Evolutionary conservation across 2,113 vertebrate genomes (phyloP), one percentile per base, ranked within the genome.

Genomic region (Alectura lathami): DNA sequence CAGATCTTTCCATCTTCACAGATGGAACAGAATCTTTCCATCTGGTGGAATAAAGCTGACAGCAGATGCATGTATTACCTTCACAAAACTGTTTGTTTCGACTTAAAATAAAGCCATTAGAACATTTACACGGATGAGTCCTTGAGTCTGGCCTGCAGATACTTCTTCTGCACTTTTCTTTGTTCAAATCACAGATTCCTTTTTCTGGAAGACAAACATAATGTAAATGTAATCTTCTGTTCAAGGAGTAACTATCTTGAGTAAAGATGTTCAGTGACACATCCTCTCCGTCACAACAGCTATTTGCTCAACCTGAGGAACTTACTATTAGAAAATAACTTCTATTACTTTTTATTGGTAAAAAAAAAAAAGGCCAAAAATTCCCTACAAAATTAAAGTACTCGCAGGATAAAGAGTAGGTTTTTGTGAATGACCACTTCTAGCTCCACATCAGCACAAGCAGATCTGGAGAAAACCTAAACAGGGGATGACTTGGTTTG

Each of bases 81-180:
- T 99, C 98, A 97, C 99, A 99, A 67, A 96, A 91, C 89, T 96
- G 97, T 34, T 98, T 98, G 62, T 98, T 97, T 92, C 80, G 95
- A 95, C 97, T 99, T 84, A 98, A 97, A 38, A 94, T 73, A 92
- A 98, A 99, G 10, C 99, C 99, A 40, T 97, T 95, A 4, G 93
- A 94, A 95, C 99, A 99, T 56, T 73, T 96, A 82, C 99, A 99
- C 16, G 50, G 32, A 6, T 94, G 97, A 11, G 70, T 73, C 48
- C 94, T 91, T 8, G 64, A 88, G 26, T 95, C 92, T 60, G 63
- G 91, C 45, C 97, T 97, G 88, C 99, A 99, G 45, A 95, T 93
- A 14, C 92, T 96, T 85, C 92, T 43, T 8, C 75, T 91, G 92
- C 98, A 98, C 24, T 86, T 95, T 30, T 96, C 97, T 86, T 88